Percentiles rank a stretch among this genome's conserved stretches.
Conservation (phyloP, 2,113 vertebrate species). For the Setophaga kirtlandii region DNA sequence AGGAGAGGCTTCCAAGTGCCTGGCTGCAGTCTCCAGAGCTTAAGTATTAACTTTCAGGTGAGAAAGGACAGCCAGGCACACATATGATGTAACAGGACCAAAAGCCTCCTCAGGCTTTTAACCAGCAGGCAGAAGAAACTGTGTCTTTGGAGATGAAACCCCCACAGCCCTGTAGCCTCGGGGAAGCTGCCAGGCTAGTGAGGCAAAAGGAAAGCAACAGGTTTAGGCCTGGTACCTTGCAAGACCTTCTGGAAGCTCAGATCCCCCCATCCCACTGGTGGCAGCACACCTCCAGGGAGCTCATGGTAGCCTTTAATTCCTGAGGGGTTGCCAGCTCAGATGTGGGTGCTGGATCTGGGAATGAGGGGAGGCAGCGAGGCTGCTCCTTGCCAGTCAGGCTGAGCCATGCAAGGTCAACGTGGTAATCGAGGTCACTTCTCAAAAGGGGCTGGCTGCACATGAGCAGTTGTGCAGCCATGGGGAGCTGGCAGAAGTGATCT, state of each 20-base stretch:
- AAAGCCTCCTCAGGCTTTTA: neutral
- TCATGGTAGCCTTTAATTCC: neutral
- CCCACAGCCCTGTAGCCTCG: fast-evolving
- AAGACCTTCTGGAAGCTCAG: neutral
- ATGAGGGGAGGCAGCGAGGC: neutral
- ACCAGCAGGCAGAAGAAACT: neutral
- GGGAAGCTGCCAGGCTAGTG: fast-evolving
- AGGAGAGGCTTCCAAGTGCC: neutral
- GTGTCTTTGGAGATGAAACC: neutral
- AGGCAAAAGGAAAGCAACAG: neutral
- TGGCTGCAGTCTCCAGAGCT: neutral
- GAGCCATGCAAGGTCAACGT: neutral
- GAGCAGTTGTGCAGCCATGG: neutral
- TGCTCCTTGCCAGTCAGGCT: neutral
- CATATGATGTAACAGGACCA: fast-evolving
- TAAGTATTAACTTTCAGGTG: neutral
- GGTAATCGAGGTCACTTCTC: neutral
- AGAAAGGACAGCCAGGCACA: neutral
- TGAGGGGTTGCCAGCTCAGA: neutral
- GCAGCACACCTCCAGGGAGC: neutral
- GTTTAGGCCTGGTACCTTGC: neutral
- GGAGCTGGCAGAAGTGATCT: neutral
- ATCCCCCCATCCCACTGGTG: fast-evolving
- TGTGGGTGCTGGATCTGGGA: neutral
- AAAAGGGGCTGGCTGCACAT: neutral